Percentiles rank a stretch among this genome's conserved stretches.
phyloP scores from a whole-genome alignment of 2,113 vertebrate species.

The Centropus bengalensis region DNA sequence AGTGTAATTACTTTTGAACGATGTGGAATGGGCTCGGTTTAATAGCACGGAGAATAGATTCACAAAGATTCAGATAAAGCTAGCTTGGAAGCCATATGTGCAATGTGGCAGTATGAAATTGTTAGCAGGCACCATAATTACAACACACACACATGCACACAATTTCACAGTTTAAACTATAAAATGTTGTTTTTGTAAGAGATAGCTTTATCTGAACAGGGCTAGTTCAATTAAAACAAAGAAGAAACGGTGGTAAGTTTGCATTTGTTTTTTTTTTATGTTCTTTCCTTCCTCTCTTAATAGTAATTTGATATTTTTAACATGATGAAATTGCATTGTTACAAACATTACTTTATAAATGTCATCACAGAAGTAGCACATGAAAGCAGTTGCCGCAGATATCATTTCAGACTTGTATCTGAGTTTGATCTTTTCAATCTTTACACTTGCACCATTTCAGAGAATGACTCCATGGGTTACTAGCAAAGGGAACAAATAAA shows the following conservation, averaged over 20 bases:
- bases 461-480: neutral
- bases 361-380: slow-evolving; percentile 48
- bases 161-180: slow-evolving; percentile 74
- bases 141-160: neutral
- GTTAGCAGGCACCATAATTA: slow-evolving; percentile 73
- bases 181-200: slow-evolving; percentile 72
- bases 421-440: slow-evolving; percentile 34
- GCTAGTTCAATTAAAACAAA: slow-evolving; percentile 66
- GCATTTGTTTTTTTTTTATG: neutral
- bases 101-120: slow-evolving; percentile 73
- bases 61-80: slow-evolving; percentile 79
- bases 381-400: slow-evolving; percentile 59
- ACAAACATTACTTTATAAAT: slow-evolving; percentile 58
- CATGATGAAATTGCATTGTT: slow-evolving; percentile 68
- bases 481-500: neutral
- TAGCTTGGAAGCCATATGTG: slow-evolving; percentile 76
- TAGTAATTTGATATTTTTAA: slow-evolving; percentile 78
- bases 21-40: slow-evolving; percentile 77
- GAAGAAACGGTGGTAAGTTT: slow-evolving; percentile 50
- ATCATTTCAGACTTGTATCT: slow-evolving; percentile 42
- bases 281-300: slow-evolving; percentile 47
- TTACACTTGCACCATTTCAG: slow-evolving; percentile 31
- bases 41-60: slow-evolving; percentile 78
- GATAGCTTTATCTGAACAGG: slow-evolving; percentile 72
- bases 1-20: slow-evolving; percentile 82